These are phyloP conservation scores for Ceyx erithaca DNA, from an alignment of 2,797 vertebrate genomes.

Conservation along the genomic window DNA sequence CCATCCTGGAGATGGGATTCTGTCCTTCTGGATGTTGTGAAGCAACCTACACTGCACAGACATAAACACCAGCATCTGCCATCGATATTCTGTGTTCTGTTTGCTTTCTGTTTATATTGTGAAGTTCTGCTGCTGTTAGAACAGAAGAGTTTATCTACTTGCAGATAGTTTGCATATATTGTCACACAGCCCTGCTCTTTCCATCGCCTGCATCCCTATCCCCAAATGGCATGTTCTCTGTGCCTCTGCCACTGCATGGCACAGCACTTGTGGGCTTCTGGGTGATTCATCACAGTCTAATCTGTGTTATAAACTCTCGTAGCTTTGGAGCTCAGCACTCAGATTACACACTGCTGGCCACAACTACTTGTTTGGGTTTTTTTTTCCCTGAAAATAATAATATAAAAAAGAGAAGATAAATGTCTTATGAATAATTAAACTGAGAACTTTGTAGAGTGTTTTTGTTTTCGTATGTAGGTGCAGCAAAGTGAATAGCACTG, in stretches of 20 bases:
- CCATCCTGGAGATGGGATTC: not conserved
- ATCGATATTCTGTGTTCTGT: not conserved
- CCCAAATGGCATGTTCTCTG: not conserved
- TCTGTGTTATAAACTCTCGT: not conserved
- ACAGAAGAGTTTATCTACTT: not conserved
- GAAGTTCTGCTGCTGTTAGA: not conserved
- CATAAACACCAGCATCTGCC: not conserved
- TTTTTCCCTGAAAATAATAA: not conserved
- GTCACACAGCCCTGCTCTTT: not conserved
- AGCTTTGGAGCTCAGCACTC: not conserved
- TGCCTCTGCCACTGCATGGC: not conserved
- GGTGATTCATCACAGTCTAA: slow-evolving; percentile 26
- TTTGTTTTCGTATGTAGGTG: not conserved
- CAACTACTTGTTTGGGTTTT: too few species aligned
- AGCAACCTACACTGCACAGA: too few species aligned
- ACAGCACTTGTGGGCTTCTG: not conserved
- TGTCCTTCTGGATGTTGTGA: too few species aligned
- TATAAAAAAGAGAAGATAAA: not conserved
- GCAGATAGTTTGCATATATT: not conserved
- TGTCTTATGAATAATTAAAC: not conserved
- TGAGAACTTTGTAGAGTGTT: not conserved
- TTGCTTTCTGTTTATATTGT: not conserved
- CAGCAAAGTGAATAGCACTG: not conserved
- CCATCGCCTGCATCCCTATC: not conserved
- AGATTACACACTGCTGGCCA: not conserved